Evolutionary conservation across 2,113 vertebrate species (phyloP), one percentile per base, ranked within the genome.

Genomic region (Dolichallabes microphthalmus): DNA sequence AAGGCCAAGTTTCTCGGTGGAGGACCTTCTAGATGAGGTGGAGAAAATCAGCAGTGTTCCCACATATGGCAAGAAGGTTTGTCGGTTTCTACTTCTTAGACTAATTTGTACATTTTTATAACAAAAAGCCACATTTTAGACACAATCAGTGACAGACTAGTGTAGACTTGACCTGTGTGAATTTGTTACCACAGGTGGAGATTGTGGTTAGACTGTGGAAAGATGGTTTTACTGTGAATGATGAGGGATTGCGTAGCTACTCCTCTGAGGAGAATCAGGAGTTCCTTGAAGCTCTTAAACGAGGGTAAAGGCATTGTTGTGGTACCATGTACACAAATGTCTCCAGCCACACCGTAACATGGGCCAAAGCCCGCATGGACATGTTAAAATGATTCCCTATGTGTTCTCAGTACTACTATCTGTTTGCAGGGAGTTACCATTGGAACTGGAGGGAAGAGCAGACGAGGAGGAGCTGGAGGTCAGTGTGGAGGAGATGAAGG

Each of bases 141-240:
- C 19, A 60, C 5, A 15, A 7, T 60, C 76, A 27, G 9, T 12
- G 2, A 71, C 32, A 45, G 11, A 20, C 39, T 50, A 14, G 71
- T n/a, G 39, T 39, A 39, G 32, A 71, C 8, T 10, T 39, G 32
- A 39, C 9, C 32, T 27, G 1, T 57, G 0, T 17, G n/a, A 5
- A 58, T 81, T 35, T 82, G 60, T 87, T 20, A 12, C 52, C 91
- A 2, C 90, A 99, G 98, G 96, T 95, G 82, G 97, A 98, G 92
- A 90, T 98, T 89, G 95, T 95, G 89, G 96, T 99, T 91, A 96
- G 96, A 89, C 94, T 99, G 88, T 99, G 98, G 97, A 98, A 97
- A 92, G 97, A 99, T 0, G 98, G 97, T 14, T 99, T 99, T 89
- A 98, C 97, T 0, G 95, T 98, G 1, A 98, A 98, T 0, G 95